Percentiles rank a stretch among this genome's conserved stretches.
phyloP scores from a whole-genome alignment of 2,888 invertebrate genomes.

The Pollenia amentaria region DNA sequence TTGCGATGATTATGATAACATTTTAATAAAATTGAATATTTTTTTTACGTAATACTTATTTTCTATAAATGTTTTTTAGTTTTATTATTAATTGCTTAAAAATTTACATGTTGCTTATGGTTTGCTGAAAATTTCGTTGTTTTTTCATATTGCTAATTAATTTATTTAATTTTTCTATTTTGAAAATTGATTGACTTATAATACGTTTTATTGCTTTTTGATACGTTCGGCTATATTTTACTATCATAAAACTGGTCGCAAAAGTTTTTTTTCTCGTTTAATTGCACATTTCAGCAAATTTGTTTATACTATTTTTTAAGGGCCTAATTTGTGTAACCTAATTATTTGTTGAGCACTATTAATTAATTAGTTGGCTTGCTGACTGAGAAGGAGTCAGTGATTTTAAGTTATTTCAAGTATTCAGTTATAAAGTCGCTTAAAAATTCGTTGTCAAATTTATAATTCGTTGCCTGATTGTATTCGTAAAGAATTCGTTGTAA shows the following conservation, averaged over 20 bases:
- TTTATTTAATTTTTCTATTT: conserved; percentile 20
- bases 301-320: not conserved
- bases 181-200: conserved; percentile 71
- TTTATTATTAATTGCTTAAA: conserved; percentile 68
- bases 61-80: conserved; percentile 47
- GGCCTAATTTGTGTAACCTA: conserved; percentile 54
- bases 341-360: conserved; percentile 82
- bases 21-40: not conserved
- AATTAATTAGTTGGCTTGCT: conserved; percentile 75
- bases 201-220: conserved; percentile 85
- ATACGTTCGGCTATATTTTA: conserved; percentile 79
- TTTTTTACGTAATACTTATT: conserved; percentile 39
- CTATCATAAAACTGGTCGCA: conserved; percentile 71
- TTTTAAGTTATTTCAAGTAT: not conserved
- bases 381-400: conserved; percentile 12
- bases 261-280: conserved; percentile 77
- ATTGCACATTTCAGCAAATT: conserved; percentile 62
- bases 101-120: conserved; percentile 52
- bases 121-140: conserved; percentile 64
- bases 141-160: conserved; percentile 38
- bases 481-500: conserved; percentile 53
- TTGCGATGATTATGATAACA: no score
- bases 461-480: conserved; percentile 23
- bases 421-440: conserved; percentile 39
- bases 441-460: conserved; percentile 55